Conservation (phyloP, 1,140 invertebrate genomes). For the Antheraea mylitta region DNA sequence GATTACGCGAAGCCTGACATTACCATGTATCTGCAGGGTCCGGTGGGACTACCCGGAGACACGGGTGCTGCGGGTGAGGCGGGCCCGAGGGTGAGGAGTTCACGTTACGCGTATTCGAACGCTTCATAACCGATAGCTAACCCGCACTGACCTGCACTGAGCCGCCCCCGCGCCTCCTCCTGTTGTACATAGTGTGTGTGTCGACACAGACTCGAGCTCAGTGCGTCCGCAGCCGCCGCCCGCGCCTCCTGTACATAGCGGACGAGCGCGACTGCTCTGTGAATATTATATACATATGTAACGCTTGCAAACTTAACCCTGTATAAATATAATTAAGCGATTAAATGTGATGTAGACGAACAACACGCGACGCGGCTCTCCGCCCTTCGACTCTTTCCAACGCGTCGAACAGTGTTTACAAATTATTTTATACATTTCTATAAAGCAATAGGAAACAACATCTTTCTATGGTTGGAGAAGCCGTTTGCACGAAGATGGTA, state of each 20-base stretch:
- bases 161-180: slow-evolving; percentile 22
- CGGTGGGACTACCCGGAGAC: slow-evolving; percentile 93
- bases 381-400: too few relatives aligned
- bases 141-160: neutral
- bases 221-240: neutral
- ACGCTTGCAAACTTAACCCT: neutral
- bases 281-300: slow-evolving; percentile 2
- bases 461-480: too few relatives aligned
- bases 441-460: too few relatives aligned
- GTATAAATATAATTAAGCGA: neutral
- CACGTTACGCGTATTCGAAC: slow-evolving; percentile 1
- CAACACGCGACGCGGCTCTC: neutral
- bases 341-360: neutral
- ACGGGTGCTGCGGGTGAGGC: slow-evolving; percentile 85
- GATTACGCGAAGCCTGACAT: neutral
- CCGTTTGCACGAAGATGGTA: neutral
- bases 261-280: neutral
- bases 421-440: too few relatives aligned
- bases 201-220: neutral
- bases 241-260: neutral
- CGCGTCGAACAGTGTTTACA: too few relatives aligned
- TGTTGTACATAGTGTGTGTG: neutral
- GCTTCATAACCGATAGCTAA: neutral
- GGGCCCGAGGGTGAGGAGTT: slow-evolving; percentile 83
- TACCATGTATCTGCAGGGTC: slow-evolving; percentile 81